Percentiles rank a stretch among this genome's conserved stretches.
Conservation (phyloP, 2,888 invertebrate genomes). For the Hirtodrosophila cameraria region DNA sequence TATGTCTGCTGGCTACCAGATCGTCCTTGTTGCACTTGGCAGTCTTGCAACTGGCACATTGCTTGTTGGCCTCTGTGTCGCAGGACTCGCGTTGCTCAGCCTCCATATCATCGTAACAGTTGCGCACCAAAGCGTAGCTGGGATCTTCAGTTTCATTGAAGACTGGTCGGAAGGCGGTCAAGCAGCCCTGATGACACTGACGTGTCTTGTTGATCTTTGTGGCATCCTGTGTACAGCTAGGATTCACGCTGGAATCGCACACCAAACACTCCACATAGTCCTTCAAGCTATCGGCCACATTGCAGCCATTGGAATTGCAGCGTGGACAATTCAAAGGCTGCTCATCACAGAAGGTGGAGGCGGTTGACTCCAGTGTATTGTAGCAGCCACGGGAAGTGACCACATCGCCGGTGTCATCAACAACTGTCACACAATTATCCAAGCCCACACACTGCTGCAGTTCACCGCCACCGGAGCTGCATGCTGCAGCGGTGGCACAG, state of each 20-base stretch:
- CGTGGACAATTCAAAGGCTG: slow-evolving; percentile 67
- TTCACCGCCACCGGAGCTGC: slow-evolving; percentile 25
- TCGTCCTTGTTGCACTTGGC: slow-evolving; percentile 70
- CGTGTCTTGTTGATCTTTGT: slow-evolving; percentile 53
- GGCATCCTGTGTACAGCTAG: slow-evolving; percentile 57
- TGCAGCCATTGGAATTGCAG: slow-evolving; percentile 82
- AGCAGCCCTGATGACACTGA: slow-evolving; percentile 71
- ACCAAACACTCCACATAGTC: slow-evolving; percentile 75
- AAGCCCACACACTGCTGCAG: slow-evolving; percentile 55
- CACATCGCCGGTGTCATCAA: slow-evolving; percentile 49
- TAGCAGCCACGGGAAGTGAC: slow-evolving; percentile 78
- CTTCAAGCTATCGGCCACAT: slow-evolving; percentile 60
- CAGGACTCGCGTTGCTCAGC: slow-evolving; percentile 69
- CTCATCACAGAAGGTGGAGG: slow-evolving; percentile 60
- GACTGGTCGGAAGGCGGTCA: slow-evolving; percentile 74
- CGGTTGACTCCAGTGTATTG: slow-evolving; percentile 35
- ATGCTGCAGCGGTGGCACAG: slow-evolving; percentile 60
- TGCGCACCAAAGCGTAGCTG: slow-evolving; percentile 74
- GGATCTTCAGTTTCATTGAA: slow-evolving; percentile 69
- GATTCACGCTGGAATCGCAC: slow-evolving; percentile 70
- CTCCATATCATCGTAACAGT: slow-evolving; percentile 81
- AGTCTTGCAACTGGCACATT: slow-evolving; percentile 65
- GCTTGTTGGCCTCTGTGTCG: slow-evolving; percentile 46
- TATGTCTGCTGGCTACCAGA: slow-evolving; percentile 56
- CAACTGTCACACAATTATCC: slow-evolving; percentile 79